Percentiles rank a stretch among this genome's conserved stretches.
Evolutionary conservation across 1,140 invertebrate genomes (phyloP).

Genomic region (Drosophila kohkoa): DNA sequence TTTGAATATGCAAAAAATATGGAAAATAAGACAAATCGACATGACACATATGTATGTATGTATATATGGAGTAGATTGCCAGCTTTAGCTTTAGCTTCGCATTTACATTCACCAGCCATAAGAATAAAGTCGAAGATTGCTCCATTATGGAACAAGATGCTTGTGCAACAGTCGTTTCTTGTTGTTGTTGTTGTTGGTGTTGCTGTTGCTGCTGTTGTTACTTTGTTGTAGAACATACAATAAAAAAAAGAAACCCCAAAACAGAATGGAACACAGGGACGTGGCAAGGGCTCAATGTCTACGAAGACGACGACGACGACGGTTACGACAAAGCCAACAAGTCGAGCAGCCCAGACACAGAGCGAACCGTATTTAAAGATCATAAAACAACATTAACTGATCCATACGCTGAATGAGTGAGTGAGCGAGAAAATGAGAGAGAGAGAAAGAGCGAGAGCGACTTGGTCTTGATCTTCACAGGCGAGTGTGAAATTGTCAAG

Average conservation of each 20-base stretch:
- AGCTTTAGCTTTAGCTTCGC: neutral
- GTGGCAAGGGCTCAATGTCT: slow-evolving; percentile 63
- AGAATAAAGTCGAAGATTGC: slow-evolving; percentile 54
- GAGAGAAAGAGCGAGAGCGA: neutral
- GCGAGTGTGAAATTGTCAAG: slow-evolving; percentile 82
- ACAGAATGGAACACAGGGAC: slow-evolving; percentile 40
- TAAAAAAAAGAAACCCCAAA: slow-evolving; percentile 26
- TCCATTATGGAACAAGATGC: slow-evolving; percentile 58
- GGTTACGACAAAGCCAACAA: slow-evolving; percentile 72
- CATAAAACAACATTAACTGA: slow-evolving; percentile 75
- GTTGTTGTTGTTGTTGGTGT: slow-evolving; percentile 25
- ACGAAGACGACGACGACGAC: slow-evolving; percentile 30
- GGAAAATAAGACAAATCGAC: slow-evolving; percentile 45
- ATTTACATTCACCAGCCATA: neutral
- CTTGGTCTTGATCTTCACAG: slow-evolving; percentile 61
- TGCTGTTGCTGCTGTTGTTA: slow-evolving; percentile 60
- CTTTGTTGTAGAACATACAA: slow-evolving; percentile 78
- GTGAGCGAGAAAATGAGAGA: neutral
- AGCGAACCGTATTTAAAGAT: slow-evolving; percentile 70
- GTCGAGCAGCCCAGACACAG: slow-evolving; percentile 62
- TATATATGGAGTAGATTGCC: neutral
- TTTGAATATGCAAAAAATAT: slow-evolving; percentile 81
- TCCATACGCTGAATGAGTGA: slow-evolving; percentile 26
- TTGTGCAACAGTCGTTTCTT: slow-evolving; percentile 3
- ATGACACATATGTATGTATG: neutral